A percentile compares a stretch with the other conserved stretches of the same genome.
phyloP scores from a whole-genome alignment of 2,113 vertebrate species.

The Tretioscincus oriximinensis region DNA sequence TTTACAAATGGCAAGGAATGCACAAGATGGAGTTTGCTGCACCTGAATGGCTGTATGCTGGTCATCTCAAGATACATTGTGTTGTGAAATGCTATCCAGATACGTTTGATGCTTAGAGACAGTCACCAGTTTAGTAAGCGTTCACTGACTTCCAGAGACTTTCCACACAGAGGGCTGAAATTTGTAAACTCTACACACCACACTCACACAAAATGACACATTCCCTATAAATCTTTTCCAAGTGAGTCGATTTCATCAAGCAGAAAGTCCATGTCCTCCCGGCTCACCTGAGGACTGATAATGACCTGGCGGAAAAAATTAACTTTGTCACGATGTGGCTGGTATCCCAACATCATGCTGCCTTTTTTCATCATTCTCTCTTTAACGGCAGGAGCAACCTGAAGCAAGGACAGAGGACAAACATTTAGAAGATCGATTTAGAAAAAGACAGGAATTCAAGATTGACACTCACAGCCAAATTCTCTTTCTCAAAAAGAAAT shows the following conservation, averaged over 20 bases:
- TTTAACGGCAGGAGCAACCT: slow-evolving; percentile 86
- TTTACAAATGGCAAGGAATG: not conserved
- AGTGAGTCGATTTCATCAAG: slow-evolving; percentile 82
- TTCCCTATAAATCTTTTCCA: slow-evolving; percentile 79
- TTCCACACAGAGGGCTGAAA: not conserved
- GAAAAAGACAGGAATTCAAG: not conserved
- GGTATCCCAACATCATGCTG: slow-evolving; percentile 85
- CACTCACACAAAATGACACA: slow-evolving; percentile 29
- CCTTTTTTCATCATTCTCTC: slow-evolving; percentile 86
- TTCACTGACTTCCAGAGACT: no score
- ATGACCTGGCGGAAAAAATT: slow-evolving; percentile 88
- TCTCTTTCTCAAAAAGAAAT: not conserved
- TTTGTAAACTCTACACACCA: slow-evolving; percentile 6
- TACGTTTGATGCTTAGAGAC: no score
- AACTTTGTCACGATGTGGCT: slow-evolving; percentile 76
- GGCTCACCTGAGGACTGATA: slow-evolving; percentile 80
- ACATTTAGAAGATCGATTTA: not conserved
- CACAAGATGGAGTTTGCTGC: not conserved
- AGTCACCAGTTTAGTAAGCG: no score
- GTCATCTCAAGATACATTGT: not conserved
- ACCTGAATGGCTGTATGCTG: not conserved
- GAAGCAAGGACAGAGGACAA: slow-evolving; percentile 22
- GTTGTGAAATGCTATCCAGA: no score
- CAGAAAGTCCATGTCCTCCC: slow-evolving; percentile 82
- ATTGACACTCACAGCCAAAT: not conserved